Evolutionary conservation across 2,797 vertebrate species (phyloP).

Genomic region (Triplophysa bombifrons): DNA sequence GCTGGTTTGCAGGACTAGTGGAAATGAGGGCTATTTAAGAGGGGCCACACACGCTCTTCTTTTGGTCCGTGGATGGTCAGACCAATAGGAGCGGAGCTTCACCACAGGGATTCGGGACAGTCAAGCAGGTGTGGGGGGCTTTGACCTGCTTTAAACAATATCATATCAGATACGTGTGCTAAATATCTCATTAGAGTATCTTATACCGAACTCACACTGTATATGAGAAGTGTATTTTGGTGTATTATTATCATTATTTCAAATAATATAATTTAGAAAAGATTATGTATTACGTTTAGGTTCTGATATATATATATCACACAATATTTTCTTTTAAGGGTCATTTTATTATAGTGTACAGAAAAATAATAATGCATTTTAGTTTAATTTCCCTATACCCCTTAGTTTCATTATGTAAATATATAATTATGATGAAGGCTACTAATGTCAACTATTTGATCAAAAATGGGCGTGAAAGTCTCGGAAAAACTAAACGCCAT

Average conservation of each 20-base stretch:
- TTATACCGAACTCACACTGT: background rate
- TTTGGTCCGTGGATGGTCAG: conserved; percentile 67
- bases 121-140: conserved; percentile 59
- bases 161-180: conserved; percentile 37
- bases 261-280: background rate
- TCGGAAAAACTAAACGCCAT: no score
- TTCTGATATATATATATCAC: no score
- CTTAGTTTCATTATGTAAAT: no score
- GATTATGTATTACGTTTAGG: no score
- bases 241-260: no score
- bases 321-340: no score
- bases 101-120: conserved; percentile 63
- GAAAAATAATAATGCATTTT: background rate
- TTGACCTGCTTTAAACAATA: conserved; percentile 45
- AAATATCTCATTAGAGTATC: conserved; percentile 14
- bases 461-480: no score
- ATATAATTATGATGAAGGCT: no score
- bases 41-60: conserved; percentile 57
- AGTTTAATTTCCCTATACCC: no score
- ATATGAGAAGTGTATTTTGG: background rate
- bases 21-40: conserved; percentile 71
- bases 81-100: conserved; percentile 76
- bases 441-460: no score
- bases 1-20: conserved; percentile 47
- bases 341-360: no score